Evolutionary conservation across 2,888 invertebrate species (phyloP).

Genomic region (Caenorhabditis imperialis): DNA sequence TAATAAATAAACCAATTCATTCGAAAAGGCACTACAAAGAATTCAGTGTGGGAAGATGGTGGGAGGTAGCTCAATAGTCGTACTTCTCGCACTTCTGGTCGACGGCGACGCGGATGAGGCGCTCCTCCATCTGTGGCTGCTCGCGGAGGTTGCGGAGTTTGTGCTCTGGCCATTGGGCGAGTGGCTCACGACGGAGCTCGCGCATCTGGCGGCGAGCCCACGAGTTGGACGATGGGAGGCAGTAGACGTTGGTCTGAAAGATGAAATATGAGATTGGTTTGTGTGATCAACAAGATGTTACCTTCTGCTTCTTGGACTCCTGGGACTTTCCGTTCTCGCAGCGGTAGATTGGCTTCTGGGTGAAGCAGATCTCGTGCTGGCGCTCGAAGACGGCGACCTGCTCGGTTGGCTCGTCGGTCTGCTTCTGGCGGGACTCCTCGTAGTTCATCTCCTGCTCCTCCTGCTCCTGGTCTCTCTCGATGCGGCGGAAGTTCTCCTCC

Average conservation of each 20-base stretch:
- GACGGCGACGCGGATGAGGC: conserved; percentile 27
- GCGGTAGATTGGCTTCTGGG: conserved; percentile 62
- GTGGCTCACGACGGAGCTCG: conserved; percentile 46
- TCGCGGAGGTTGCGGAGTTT: conserved; percentile 34
- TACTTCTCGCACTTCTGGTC: conserved; percentile 49
- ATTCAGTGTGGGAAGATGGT: neutral
- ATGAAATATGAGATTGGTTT: neutral
- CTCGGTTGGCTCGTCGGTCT: conserved; percentile 58
- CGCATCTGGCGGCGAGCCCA: conserved; percentile 55
- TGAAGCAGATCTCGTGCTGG: conserved; percentile 72
- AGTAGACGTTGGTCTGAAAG: conserved; percentile 52
- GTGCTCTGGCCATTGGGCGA: conserved; percentile 37
- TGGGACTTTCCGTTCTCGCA: conserved; percentile 57
- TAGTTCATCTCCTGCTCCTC: conserved; percentile 47
- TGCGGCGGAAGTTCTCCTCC: conserved; percentile 59
- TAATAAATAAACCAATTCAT: conserved; percentile 37
- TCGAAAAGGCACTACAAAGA: conserved; percentile 28
- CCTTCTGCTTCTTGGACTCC: conserved; percentile 54
- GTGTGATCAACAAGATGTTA: neutral
- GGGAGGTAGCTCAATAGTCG: conserved; percentile 40
- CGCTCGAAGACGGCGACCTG: conserved; percentile 68
- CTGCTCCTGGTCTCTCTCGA: conserved; percentile 32
- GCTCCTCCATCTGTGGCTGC: conserved; percentile 43
- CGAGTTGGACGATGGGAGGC: conserved; percentile 48
- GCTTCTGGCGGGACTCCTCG: conserved; percentile 35